Evolutionary conservation across 2,797 vertebrate species (phyloP), one percentile per base, ranked within the genome.

Genomic region (Brachyalestes nurse): DNA sequence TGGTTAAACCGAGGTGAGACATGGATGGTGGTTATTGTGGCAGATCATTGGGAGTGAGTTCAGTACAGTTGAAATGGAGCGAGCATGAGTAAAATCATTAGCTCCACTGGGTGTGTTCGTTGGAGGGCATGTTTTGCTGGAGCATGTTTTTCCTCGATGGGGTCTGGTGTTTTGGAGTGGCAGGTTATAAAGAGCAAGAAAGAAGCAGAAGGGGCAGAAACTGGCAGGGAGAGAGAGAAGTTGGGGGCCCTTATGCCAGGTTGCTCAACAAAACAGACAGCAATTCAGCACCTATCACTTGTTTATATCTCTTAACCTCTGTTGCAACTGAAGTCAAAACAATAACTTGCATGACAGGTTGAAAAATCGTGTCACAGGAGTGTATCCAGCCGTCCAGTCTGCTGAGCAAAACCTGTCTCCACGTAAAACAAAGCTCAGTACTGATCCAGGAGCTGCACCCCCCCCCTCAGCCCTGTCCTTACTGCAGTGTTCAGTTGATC

Each of bases 41-140:
- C 28, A 0, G 21, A 13, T 25, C 12, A 47, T 16, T 49, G 0
- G 1, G n/a, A 70, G 45, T 8, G 8, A 69, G 66, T 10, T 47
- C 1, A 70, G 66, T n/a, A 21, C 65, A 47, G 13, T 19, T 4
- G 21, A 47, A 21, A 6, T 23, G n/a, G 65, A 21, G 65, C 1
- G 47, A 70, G 21, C 40, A 47, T 42, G 34, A 19, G 21, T 60
- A 83, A 86, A 83, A 85, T 60, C 84, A 87, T 90, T 84, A 87
- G 64, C 75, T 73, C 60, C 47, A 17, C 75, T 17, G 60, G 67
- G 83, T 21, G 47, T 78, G 70, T 70, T 79, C 53, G 57, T 78
- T 66, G 47, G 19, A 76, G 62, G 76, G 42, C 75, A 80, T 69
- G 82, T 73, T 38, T 64, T 82, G 72, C 83, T 67, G 65, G 85